Conservation (phyloP, 1,140 invertebrate genomes). For the Eriocheir sinensis region DNA sequence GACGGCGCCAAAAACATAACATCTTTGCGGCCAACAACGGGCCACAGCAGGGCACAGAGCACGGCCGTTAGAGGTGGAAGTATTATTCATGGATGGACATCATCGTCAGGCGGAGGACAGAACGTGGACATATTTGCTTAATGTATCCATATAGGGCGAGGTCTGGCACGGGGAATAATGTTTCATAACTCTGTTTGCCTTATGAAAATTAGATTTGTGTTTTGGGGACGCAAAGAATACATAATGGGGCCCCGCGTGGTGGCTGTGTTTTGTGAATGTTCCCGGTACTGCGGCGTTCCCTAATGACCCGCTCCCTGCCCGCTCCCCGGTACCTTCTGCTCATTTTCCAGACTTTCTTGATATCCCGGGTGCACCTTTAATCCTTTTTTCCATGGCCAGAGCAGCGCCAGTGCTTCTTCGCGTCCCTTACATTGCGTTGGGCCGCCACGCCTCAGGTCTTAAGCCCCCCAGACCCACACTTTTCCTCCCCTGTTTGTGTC, state of each 20-base stretch:
- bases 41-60: no score
- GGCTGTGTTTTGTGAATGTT: constrained; percentile 2
- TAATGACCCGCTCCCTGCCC: not conserved
- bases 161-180: not conserved
- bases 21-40: no score
- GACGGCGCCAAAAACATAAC: no score
- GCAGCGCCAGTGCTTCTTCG: not conserved
- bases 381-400: not conserved
- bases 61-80: no score
- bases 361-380: not conserved
- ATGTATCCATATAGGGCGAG: constrained; percentile 5
- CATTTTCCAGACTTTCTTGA: constrained; percentile 4
- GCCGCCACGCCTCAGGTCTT: not conserved
- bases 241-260: not conserved
- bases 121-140: constrained; percentile 19
- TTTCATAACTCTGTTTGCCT: constrained; percentile 37
- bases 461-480: not conserved
- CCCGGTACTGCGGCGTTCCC: not conserved
- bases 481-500: not conserved
- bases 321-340: not conserved
- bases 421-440: not conserved
- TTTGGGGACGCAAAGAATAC: constrained; percentile 17
- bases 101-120: no score
- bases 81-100: not conserved
- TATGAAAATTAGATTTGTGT: constrained; percentile 49